These are phyloP conservation scores for Macrochelys suwanniensis DNA, from an alignment of 2,797 vertebrate genomes.

Conservation along the genomic window DNA sequence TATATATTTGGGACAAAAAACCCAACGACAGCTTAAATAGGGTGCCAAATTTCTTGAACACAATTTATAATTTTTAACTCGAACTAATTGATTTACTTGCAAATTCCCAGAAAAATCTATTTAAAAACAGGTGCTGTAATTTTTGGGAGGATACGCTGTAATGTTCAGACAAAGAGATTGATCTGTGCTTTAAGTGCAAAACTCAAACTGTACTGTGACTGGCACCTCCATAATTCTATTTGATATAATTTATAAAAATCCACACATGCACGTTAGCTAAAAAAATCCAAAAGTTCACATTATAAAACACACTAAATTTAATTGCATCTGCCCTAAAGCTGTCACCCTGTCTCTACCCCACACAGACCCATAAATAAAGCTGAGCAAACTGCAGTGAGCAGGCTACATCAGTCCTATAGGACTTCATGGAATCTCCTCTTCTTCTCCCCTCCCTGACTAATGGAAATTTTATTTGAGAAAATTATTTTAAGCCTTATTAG, in stretches of 20 bases:
- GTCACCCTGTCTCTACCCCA: background rate
- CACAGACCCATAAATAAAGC: background rate
- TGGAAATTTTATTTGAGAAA: background rate
- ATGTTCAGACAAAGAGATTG: slow-evolving; percentile 25
- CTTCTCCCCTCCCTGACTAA: background rate
- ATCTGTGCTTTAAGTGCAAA: slow-evolving; percentile 44
- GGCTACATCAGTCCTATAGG: background rate
- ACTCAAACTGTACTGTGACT: background rate
- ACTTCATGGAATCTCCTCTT: background rate
- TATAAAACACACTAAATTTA: too few relatives aligned
- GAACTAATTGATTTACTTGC: slow-evolving; percentile 57
- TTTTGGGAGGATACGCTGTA: background rate
- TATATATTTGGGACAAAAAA: background rate
- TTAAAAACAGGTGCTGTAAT: slow-evolving; percentile 46
- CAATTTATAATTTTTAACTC: slow-evolving; percentile 32
- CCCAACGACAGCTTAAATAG: background rate
- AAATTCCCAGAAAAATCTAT: slow-evolving; percentile 59
- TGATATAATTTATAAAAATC: slow-evolving; percentile 33
- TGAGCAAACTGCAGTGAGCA: background rate
- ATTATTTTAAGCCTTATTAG: background rate
- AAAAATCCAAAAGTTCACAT: slow-evolving; percentile 52
- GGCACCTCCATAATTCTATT: slow-evolving; percentile 43
- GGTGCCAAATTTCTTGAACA: background rate
- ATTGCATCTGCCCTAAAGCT: background rate
- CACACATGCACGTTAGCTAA: slow-evolving; percentile 28